phyloP scores from a whole-genome alignment of 2,888 invertebrate genomes.

The Helleia helle region DNA sequence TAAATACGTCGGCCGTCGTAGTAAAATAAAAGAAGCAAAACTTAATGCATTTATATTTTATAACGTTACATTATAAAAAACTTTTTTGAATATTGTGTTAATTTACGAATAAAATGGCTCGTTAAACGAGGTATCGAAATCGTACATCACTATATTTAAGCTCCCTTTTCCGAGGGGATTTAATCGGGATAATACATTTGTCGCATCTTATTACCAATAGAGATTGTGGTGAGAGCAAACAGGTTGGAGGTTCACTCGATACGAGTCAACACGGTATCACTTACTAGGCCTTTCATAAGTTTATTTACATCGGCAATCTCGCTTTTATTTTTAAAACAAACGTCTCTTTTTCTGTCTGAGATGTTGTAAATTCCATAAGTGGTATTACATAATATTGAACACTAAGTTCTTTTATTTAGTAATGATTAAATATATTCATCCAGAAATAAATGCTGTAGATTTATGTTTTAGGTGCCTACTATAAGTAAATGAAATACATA shows the following conservation, averaged over 20 bases:
- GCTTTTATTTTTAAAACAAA: background rate
- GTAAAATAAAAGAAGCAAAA: too few relatives aligned
- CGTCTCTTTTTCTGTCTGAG: too few relatives aligned
- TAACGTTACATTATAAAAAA: too few relatives aligned
- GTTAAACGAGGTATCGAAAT: background rate
- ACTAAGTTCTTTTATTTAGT: too few relatives aligned
- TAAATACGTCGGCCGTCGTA: too few relatives aligned
- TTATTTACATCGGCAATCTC: background rate
- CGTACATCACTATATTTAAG: conserved; percentile 48
- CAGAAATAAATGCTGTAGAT: too few relatives aligned
- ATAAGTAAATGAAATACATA: too few relatives aligned
- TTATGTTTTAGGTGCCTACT: too few relatives aligned
- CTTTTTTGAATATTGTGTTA: too few relatives aligned
- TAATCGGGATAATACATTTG: conserved; percentile 69
- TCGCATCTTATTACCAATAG: conserved; percentile 71
- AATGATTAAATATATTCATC: too few relatives aligned
- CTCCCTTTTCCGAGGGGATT: conserved; percentile 54
- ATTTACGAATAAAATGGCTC: too few relatives aligned
- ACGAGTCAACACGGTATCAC: conserved; percentile 64
- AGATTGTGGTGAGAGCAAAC: conserved; percentile 64
- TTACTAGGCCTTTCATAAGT: conserved; percentile 38
- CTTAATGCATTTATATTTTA: too few relatives aligned
- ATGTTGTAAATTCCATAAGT: background rate
- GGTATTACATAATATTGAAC: background rate
- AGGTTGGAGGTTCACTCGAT: conserved; percentile 43